phyloP scores from a whole-genome alignment of 30 jellyfish, hydroid and myxozoan species.

The Turritopsis dohrnii region DNA sequence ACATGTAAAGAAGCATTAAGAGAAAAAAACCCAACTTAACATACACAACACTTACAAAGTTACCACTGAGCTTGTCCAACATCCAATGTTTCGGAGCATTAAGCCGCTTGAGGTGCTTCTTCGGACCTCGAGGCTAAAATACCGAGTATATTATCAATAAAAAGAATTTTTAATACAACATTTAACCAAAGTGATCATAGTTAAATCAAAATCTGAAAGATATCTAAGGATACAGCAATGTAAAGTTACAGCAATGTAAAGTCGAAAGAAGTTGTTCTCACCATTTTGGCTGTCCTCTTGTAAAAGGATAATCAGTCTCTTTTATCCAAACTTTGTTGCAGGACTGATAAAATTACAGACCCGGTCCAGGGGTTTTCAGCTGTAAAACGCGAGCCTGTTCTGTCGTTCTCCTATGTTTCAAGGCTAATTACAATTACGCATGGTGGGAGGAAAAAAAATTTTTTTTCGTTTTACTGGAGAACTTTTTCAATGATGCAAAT shows the following conservation, averaged over 20 bases:
- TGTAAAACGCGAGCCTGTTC: not conserved
- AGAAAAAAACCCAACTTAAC: slow-evolving; percentile 1
- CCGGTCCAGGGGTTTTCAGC: too few relatives aligned
- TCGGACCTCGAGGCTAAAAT: slow-evolving; percentile 97
- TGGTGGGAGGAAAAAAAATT: not conserved
- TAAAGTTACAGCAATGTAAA: not conserved
- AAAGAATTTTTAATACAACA: not conserved
- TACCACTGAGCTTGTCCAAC: slow-evolving; percentile 98
- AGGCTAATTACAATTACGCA: not conserved
- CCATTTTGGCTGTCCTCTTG: slow-evolving; percentile 42
- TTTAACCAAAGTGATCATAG: not conserved
- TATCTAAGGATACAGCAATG: slow-evolving; percentile 4
- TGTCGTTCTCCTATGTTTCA: not conserved
- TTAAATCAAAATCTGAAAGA: not conserved
- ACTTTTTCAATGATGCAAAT: not conserved
- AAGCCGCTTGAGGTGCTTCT: slow-evolving; percentile 99
- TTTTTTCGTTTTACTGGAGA: not conserved
- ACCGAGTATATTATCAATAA: not conserved
- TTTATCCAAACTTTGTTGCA: slow-evolving; percentile 1
- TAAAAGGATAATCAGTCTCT: slow-evolving; percentile 26
- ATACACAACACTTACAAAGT: slow-evolving; percentile 54
- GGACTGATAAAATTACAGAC: not conserved
- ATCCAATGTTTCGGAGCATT: slow-evolving; percentile 99
- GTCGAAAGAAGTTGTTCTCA: not conserved
- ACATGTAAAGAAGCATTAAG: too few relatives aligned